These are phyloP conservation scores for Tuta absoluta DNA, from an alignment of 2,888 invertebrate species.

Conservation along the genomic window DNA sequence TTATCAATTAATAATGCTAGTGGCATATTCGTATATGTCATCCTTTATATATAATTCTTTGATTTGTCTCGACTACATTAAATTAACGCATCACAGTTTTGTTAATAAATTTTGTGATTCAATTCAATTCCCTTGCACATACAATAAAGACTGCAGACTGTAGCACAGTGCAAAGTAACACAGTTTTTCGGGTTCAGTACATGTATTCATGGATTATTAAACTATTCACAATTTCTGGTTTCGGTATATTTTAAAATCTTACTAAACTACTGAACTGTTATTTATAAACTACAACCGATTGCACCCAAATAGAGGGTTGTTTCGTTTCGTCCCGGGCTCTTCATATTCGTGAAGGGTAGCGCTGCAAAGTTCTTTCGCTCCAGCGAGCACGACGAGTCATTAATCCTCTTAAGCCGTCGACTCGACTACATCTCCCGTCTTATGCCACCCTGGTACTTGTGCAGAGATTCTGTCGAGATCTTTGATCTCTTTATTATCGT, in stretches of 20 bases:
- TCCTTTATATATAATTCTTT: neutral
- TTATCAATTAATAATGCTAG: neutral
- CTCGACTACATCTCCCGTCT: conserved; percentile 21
- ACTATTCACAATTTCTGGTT: too few relatives aligned
- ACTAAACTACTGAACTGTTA: neutral
- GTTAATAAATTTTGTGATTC: too few relatives aligned
- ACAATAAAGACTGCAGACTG: too few relatives aligned
- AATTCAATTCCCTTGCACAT: too few relatives aligned
- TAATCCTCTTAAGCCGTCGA: conserved; percentile 28
- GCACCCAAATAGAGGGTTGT: neutral
- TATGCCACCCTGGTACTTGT: conserved; percentile 21
- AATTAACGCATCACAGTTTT: too few relatives aligned
- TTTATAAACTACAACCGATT: neutral
- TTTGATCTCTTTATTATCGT: conserved; percentile 19
- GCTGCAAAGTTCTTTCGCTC: conserved; percentile 23
- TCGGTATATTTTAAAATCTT: too few relatives aligned
- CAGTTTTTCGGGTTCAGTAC: too few relatives aligned
- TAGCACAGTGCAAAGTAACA: too few relatives aligned
- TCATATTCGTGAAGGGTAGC: conserved; percentile 4
- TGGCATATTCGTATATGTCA: too few relatives aligned
- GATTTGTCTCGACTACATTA: too few relatives aligned
- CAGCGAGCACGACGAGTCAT: conserved; percentile 24
- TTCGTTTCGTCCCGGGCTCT: neutral
- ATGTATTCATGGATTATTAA: too few relatives aligned
- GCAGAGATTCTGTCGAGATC: conserved; percentile 20